Base-by-base conservation (phyloP, 1,140 invertebrate genomes). In the Maconellicoccus hirsutus region DNA sequence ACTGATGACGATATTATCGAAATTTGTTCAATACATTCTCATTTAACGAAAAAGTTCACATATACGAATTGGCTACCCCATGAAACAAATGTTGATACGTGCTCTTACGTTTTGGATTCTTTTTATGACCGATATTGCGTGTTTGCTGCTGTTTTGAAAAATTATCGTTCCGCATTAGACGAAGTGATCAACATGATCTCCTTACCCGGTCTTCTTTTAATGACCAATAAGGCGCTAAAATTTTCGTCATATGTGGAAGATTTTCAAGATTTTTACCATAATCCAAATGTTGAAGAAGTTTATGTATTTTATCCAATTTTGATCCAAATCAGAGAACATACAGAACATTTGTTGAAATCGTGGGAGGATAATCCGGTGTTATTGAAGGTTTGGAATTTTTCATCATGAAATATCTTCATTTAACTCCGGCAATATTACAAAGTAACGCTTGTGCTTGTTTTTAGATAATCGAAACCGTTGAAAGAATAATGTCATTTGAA, bases 331-430 rank as follows among this genome's bases (percentile, higher is more conserved):
- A 81, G 83, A 70, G 77, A 79, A 1, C 81, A 83, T 69, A 85
- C 93, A 0, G 77, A 82, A n/a, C 80, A 86, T 42, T 78, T 97
- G n/a, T 78, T 93, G 19, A 76, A 83, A 1, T 85, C 93, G 75
- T 98, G 93, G 91, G 91, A 94, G 0, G 92, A 95, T 72, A 91
- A 98, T 83, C 93, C 94, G 0, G 88, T 88, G 0, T 78, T 98
- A 0, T 84, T 85, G 75, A 87, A 91, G 78, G 87, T 92, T 80
- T 81, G 79, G 80, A 70, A 71, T 71, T 59, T 70, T 12, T 72
- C 38, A 66, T 23, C 2, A 52, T 16, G 2, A 52, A 52, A 52
- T 52, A 52, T 52, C 2, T 16, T n/a, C n/a, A n/a, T n/a, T n/a
- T n/a, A n/a, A n/a, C n/a, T n/a, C n/a, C n/a, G n/a, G n/a, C n/a